These are phyloP conservation scores for Cossypha caffra DNA, from an alignment of 2,797 vertebrate genomes.

Conservation along the genomic window DNA sequence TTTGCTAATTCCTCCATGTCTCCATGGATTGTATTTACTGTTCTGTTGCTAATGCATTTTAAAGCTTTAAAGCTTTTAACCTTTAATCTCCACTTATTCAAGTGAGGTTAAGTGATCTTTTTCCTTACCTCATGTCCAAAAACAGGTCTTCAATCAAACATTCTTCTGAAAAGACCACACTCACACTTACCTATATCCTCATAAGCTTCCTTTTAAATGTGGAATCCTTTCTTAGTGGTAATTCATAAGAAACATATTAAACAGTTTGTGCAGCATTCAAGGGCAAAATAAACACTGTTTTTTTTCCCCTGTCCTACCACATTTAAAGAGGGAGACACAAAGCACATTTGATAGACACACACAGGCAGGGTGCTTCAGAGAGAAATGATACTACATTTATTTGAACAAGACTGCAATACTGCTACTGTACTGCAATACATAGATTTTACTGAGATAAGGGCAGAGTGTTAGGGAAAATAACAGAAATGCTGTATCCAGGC, in stretches of 20 bases:
- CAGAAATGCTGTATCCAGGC: not conserved
- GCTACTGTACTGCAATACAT: not conserved
- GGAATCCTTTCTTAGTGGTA: constrained; percentile 29
- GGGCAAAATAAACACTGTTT: not conserved
- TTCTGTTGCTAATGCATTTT: constrained; percentile 79
- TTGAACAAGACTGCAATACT: not conserved
- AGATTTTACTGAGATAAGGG: not conserved
- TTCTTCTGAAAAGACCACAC: constrained; percentile 65
- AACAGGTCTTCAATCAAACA: constrained; percentile 77
- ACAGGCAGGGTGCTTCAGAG: not conserved
- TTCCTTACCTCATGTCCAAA: constrained; percentile 69
- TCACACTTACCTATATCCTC: constrained; percentile 57
- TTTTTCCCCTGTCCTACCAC: not conserved
- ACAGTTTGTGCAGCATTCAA: not conserved
- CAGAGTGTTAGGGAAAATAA: not conserved
- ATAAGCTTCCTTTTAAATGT: constrained; percentile 44
- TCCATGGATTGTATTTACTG: constrained; percentile 77
- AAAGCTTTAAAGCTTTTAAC: constrained; percentile 81
- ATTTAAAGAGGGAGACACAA: not conserved
- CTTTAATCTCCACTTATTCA: constrained; percentile 79
- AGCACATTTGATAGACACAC: not conserved
- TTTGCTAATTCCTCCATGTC: constrained; percentile 77
- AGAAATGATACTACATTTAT: not conserved
- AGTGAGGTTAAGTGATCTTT: constrained; percentile 78
- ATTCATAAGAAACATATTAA: constrained; percentile 42